These are phyloP conservation scores for Sebastes matsubarae DNA, from an alignment of 2,797 vertebrate species.

Conservation along the genomic window DNA sequence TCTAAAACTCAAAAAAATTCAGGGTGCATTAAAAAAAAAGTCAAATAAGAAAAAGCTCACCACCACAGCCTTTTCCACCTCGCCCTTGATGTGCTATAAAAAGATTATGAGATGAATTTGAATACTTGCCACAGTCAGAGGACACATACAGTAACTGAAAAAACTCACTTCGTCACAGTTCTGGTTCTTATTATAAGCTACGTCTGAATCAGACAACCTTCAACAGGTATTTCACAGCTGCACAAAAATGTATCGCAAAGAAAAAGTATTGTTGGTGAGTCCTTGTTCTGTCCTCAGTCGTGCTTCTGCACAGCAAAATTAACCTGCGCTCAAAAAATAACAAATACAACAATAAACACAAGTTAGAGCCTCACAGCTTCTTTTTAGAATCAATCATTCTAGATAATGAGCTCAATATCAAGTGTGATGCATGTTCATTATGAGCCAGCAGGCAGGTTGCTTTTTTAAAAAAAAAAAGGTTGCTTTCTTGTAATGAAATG, in stretches of 20 bases:
- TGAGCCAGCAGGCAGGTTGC: not conserved
- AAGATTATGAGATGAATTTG: not conserved
- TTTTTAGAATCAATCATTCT: slow-evolving; percentile 12
- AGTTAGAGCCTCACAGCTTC: slow-evolving; percentile 1
- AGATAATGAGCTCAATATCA: slow-evolving; percentile 20
- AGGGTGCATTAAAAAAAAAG: not conserved
- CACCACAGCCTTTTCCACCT: not conserved
- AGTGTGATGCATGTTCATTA: not conserved
- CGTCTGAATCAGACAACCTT: not conserved
- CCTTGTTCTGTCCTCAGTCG: not conserved
- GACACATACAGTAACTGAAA: not conserved
- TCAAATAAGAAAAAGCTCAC: not conserved
- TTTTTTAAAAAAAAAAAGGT: not conserved
- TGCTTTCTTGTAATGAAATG: not conserved
- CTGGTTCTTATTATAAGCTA: not conserved
- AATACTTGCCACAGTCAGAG: not conserved
- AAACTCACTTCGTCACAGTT: not conserved
- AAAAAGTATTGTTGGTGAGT: not conserved
- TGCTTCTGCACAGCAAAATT: not conserved
- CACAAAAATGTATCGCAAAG: not conserved
- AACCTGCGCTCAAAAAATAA: slow-evolving; percentile 7
- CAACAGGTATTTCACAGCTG: not conserved
- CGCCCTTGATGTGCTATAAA: not conserved
- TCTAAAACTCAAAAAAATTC: not conserved
- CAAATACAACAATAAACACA: not conserved